phyloP scores from a whole-genome alignment of 2,113 vertebrate species.

The Mus pahari region DNA sequence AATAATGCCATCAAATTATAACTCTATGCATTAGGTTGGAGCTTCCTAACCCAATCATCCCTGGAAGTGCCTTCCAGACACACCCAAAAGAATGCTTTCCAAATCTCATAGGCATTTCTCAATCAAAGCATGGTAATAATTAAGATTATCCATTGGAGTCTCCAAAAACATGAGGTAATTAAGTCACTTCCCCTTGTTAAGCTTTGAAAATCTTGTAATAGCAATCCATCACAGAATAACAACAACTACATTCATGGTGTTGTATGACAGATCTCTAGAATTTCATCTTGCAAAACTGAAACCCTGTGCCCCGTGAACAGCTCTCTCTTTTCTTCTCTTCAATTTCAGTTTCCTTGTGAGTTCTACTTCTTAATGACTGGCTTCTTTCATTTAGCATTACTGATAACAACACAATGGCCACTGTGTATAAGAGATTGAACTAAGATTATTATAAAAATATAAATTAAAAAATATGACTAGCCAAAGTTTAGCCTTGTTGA shows the following conservation, averaged over 20 bases:
- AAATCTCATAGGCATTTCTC: background rate
- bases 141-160: background rate
- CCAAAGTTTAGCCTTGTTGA: conserved; percentile 31
- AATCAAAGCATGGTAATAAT: background rate
- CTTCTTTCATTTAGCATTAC: conserved; percentile 27
- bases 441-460: conserved; percentile 45
- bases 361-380: background rate
- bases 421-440: conserved; percentile 34
- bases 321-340: background rate
- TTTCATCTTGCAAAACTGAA: background rate
- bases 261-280: background rate
- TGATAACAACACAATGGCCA: conserved; percentile 29
- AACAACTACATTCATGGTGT: background rate
- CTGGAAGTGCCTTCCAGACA: background rate
- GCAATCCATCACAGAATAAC: background rate
- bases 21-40: background rate
- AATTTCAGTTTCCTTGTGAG: background rate
- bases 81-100: background rate
- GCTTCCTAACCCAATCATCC: background rate
- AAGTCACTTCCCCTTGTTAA: background rate
- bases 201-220: background rate
- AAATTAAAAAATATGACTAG: conserved; percentile 36
- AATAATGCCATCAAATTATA: background rate
- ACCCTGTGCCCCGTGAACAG: background rate
- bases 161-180: background rate